These are phyloP conservation scores for Notarius lentiginosus DNA, from an alignment of 2,113 vertebrate species.

Conservation along the genomic window DNA sequence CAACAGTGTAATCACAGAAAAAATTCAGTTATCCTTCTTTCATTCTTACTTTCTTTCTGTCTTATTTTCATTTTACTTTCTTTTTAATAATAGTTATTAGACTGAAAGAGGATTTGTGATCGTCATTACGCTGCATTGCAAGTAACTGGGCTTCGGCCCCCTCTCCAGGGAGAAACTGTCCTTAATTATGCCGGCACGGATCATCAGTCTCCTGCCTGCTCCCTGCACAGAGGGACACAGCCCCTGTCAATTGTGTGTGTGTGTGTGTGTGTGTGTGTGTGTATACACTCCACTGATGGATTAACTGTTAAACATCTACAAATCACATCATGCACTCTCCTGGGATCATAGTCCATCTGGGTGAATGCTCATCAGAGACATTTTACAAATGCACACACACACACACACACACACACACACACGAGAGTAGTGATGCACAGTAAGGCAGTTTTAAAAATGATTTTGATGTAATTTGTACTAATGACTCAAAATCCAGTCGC, in stretches of 20 bases:
- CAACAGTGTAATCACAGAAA: constrained; percentile 3
- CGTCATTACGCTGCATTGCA: constrained; percentile 18
- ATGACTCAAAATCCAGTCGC: constrained; percentile 40
- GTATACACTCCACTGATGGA: constrained; percentile 65
- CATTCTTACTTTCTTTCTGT: not conserved
- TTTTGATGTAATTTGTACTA: constrained; percentile 49
- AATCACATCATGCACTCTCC: constrained; percentile 61
- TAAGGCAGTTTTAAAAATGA: constrained; percentile 34
- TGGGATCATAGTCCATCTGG: constrained; percentile 55
- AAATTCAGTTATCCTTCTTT: not conserved
- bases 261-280: constrained; percentile 17
- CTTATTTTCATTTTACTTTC: constrained; percentile 1
- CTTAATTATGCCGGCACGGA: constrained; percentile 72
- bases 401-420: not conserved
- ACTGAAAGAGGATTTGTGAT: constrained; percentile 13
- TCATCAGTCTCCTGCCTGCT: constrained; percentile 72
- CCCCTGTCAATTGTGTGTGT: constrained; percentile 20
- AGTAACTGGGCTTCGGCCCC: constrained; percentile 14
- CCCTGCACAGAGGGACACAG: constrained; percentile 52
- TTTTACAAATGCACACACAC: not conserved
- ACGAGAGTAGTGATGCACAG: constrained; percentile 17
- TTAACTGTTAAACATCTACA: constrained; percentile 71
- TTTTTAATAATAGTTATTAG: not conserved
- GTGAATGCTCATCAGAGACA: constrained; percentile 37
- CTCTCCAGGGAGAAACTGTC: constrained; percentile 65